phyloP scores from a whole-genome alignment of 1,140 invertebrate genomes.

The Telenomus remus region DNA sequence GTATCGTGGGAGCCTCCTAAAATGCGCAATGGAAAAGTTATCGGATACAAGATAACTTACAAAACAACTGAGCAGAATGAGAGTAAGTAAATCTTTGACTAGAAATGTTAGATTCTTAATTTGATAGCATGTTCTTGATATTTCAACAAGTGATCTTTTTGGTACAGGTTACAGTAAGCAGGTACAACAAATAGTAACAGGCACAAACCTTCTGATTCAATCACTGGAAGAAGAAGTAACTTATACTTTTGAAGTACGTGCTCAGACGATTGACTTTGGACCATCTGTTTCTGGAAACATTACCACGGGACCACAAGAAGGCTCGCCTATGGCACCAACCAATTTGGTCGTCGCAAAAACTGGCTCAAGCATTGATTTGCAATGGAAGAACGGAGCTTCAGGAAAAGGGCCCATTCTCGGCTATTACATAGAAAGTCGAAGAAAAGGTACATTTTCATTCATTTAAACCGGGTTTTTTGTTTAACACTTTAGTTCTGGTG shows the following conservation, averaged over 20 bases:
- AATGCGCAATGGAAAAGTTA: constrained; percentile 92
- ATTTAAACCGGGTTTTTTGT: no score
- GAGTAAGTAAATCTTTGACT: constrained; percentile 77
- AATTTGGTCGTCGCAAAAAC: constrained; percentile 85
- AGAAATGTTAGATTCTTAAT: neutral
- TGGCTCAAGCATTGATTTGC: constrained; percentile 88
- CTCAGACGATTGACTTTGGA: constrained; percentile 91
- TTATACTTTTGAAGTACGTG: constrained; percentile 93
- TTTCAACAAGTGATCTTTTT: constrained; percentile 16
- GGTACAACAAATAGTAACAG: constrained; percentile 93
- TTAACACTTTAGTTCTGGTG: no score
- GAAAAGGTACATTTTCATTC: constrained; percentile 80
- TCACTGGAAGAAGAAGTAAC: constrained; percentile 93
- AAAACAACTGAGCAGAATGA: constrained; percentile 94
- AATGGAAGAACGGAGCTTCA: constrained; percentile 91
- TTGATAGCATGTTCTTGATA: neutral
- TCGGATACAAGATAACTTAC: constrained; percentile 95
- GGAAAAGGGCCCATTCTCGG: constrained; percentile 90
- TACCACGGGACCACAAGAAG: constrained; percentile 95
- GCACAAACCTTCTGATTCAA: constrained; percentile 86
- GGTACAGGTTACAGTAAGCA: constrained; percentile 89
- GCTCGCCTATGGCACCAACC: constrained; percentile 87
- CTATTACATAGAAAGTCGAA: constrained; percentile 93
- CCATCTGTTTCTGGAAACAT: constrained; percentile 86
- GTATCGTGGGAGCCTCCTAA: constrained; percentile 94